phyloP scores from a whole-genome alignment of 2,888 invertebrate genomes.

The Tenthredo scrophulariae region DNA sequence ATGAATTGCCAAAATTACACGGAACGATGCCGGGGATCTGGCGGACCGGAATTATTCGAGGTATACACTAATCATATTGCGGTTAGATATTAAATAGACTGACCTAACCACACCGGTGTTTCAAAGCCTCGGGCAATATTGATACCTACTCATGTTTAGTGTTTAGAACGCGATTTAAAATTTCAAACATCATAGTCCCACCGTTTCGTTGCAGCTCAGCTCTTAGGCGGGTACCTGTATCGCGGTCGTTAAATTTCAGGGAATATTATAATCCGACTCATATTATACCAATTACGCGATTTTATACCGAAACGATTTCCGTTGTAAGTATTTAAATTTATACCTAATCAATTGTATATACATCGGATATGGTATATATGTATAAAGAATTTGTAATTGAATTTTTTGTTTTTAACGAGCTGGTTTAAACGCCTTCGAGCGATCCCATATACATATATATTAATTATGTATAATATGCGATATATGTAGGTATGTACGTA shows the following conservation, averaged over 20 bases:
- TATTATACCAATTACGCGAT: slow-evolving; percentile 4
- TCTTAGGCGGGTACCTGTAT: background rate
- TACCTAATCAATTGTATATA: slow-evolving; percentile 12
- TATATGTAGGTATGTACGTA: background rate
- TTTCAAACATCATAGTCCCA: background rate
- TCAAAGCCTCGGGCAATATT: background rate
- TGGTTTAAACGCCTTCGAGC: background rate
- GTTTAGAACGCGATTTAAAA: slow-evolving; percentile 1
- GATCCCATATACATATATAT: background rate
- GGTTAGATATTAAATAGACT: slow-evolving; percentile 1
- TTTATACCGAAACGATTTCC: background rate
- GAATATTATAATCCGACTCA: background rate
- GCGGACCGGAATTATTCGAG: background rate
- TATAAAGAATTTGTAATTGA: slow-evolving; percentile 1
- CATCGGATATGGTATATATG: background rate
- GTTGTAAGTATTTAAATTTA: background rate
- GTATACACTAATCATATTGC: slow-evolving; percentile 2
- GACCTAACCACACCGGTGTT: slow-evolving; percentile 1
- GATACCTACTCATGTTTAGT: background rate
- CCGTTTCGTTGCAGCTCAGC: background rate
- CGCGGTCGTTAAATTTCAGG: background rate
- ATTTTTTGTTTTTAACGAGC: slow-evolving; percentile 5
- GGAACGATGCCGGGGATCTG: background rate
- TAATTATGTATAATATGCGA: too few species aligned
- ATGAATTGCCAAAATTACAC: slow-evolving; percentile 10